Conservation (phyloP, 2,113 vertebrate genomes). For the Cochlearius cochlearius region DNA sequence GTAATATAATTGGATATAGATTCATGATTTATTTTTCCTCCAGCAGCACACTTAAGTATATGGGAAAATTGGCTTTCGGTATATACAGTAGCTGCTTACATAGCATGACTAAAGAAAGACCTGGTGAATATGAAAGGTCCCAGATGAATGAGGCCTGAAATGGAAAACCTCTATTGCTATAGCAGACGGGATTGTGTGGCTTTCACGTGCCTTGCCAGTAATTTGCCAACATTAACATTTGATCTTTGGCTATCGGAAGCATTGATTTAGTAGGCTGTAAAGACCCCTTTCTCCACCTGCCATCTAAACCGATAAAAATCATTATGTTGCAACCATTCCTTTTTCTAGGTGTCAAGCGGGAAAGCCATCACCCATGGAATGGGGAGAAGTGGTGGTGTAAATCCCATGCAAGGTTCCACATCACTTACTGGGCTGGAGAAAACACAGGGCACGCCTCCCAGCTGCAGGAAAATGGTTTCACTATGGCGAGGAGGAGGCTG, state of each 20-base stretch:
- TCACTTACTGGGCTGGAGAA: neutral
- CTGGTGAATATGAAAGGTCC: constrained; percentile 7
- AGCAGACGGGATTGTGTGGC: neutral
- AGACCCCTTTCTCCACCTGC: neutral
- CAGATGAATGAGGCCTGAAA: constrained; percentile 60
- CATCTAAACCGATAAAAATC: constrained; percentile 2
- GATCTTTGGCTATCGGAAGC: constrained; percentile 31
- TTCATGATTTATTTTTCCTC: constrained; percentile 63
- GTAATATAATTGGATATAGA: constrained; percentile 68
- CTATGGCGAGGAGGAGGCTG: neutral
- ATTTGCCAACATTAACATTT: constrained; percentile 4
- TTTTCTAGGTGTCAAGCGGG: constrained; percentile 1
- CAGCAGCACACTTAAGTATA: constrained; percentile 9
- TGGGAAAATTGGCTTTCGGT: constrained; percentile 51
- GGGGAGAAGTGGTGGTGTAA: neutral
- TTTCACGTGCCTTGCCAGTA: neutral
- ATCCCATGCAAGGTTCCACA: neutral
- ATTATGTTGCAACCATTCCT: neutral
- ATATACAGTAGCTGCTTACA: constrained; percentile 52
- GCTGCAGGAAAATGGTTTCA: neutral
- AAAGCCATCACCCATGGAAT: neutral
- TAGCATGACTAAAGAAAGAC: constrained; percentile 61
- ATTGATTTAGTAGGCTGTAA: constrained; percentile 2
- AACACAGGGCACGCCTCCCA: fast-evolving
- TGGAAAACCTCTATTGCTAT: constrained; percentile 35